phyloP scores from a whole-genome alignment of 2,113 vertebrate genomes.

The Pungitius pungitius region DNA sequence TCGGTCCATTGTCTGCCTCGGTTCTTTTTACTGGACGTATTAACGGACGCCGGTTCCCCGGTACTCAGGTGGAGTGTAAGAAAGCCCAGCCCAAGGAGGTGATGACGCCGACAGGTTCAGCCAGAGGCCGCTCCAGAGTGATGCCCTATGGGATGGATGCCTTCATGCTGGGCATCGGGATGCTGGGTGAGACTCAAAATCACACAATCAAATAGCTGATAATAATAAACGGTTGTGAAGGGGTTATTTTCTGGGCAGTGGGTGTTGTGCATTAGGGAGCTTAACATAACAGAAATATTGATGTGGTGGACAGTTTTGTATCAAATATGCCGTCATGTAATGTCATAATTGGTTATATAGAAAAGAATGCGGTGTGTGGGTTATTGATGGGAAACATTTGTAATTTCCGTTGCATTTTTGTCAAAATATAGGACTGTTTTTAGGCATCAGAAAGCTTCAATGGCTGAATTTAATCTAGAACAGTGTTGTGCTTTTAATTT shows the following conservation, averaged over 20 bases:
- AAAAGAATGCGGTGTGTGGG: not conserved
- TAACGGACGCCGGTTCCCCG: not conserved
- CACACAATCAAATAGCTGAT: not conserved
- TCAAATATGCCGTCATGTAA: not conserved
- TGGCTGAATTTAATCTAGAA: not conserved
- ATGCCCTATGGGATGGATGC: constrained; percentile 99
- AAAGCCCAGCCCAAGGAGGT: constrained; percentile 99
- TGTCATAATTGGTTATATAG: not conserved
- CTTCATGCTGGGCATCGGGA: constrained; percentile 99
- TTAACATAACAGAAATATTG: not conserved
- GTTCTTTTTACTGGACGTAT: not conserved
- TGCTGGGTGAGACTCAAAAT: constrained; percentile 88
- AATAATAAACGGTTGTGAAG: not conserved
- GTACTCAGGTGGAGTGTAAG: constrained; percentile 95
- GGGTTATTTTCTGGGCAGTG: not conserved
- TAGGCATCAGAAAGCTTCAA: not conserved
- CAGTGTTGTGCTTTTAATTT: not conserved
- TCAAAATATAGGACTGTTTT: not conserved
- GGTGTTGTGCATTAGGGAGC: constrained; percentile 7
- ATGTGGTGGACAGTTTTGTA: not conserved
- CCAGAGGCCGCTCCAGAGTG: constrained; percentile 93
- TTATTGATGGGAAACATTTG: not conserved
- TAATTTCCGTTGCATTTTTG: not conserved
- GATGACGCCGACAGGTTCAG: constrained; percentile 96
- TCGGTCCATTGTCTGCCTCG: not conserved